These are phyloP conservation scores for Rhagonycha lutea DNA, from an alignment of 2,888 invertebrate genomes.

Conservation along the genomic window DNA sequence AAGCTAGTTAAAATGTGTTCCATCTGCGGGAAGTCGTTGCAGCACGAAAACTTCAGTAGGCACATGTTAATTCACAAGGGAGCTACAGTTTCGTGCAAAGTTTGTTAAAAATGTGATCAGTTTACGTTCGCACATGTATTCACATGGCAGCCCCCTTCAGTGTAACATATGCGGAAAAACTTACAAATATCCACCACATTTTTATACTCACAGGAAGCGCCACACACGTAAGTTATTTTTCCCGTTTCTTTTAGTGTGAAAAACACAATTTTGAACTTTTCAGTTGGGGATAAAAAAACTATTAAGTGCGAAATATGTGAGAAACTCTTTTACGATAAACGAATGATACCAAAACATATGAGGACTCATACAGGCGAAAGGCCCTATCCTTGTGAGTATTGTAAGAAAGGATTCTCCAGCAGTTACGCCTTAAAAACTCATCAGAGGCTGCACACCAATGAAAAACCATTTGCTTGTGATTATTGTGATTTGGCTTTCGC, in stretches of 20 bases:
- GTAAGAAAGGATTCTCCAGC: slow-evolving; percentile 25
- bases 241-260: neutral
- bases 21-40: neutral
- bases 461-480: slow-evolving; percentile 24
- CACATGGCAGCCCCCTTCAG: neutral
- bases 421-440: slow-evolving; percentile 23
- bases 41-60: neutral
- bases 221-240: neutral
- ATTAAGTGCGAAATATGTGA: neutral
- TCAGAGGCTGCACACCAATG: slow-evolving; percentile 20
- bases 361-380: slow-evolving; percentile 21
- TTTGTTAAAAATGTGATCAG: neutral
- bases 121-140: neutral
- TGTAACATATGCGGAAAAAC: neutral
- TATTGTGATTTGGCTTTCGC: slow-evolving; percentile 20
- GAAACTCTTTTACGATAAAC: neutral
- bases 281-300: neutral
- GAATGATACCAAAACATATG: slow-evolving; percentile 18
- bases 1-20: neutral
- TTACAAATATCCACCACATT: neutral
- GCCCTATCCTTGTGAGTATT: slow-evolving; percentile 21
- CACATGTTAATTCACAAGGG: neutral
- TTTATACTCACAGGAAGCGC: neutral
- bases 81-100: neutral
- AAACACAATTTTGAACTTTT: neutral